A percentile compares a stretch with the other conserved stretches of the same genome.
Conservation (phyloP, 2,113 vertebrate species). For the Lucifuga dentata region DNA sequence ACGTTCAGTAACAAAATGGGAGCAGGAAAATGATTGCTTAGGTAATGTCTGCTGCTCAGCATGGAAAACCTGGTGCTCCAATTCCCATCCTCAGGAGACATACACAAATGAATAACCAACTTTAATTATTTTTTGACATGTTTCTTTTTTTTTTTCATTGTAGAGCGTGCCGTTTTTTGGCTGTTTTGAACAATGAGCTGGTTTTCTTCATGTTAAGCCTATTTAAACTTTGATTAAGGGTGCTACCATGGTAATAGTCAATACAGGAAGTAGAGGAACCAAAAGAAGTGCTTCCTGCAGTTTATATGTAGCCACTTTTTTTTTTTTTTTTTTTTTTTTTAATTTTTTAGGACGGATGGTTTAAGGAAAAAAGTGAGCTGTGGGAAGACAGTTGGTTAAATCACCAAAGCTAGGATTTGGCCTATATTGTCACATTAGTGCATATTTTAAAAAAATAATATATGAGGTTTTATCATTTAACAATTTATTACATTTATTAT, state of each 20-base stretch:
- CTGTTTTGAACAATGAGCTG: conserved; percentile 21
- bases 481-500: no score
- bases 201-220: conserved; percentile 39
- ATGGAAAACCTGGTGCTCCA: conserved; percentile 63
- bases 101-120: conserved; percentile 3
- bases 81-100: conserved; percentile 28
- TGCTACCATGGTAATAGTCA: conserved; percentile 41
- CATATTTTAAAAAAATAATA: no score
- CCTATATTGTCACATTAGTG: no score
- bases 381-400: neutral
- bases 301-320: conserved; percentile 39
- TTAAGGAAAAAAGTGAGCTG: neutral
- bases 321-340: no score
- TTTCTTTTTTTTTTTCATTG: conserved; percentile 4
- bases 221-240: conserved; percentile 65
- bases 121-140: conserved; percentile 31
- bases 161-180: conserved; percentile 30
- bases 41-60: conserved; percentile 77
- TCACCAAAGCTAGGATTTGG: no score
- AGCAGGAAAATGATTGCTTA: conserved; percentile 63
- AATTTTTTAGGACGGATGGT: conserved; percentile 33
- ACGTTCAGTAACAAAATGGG: conserved; percentile 63
- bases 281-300: conserved; percentile 30
- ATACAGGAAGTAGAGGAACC: conserved; percentile 51
- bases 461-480: no score